Percentiles rank a stretch among this genome's conserved stretches.
Evolutionary conservation across 2,888 invertebrate species (phyloP).

Genomic region (Blomia tropicalis): DNA sequence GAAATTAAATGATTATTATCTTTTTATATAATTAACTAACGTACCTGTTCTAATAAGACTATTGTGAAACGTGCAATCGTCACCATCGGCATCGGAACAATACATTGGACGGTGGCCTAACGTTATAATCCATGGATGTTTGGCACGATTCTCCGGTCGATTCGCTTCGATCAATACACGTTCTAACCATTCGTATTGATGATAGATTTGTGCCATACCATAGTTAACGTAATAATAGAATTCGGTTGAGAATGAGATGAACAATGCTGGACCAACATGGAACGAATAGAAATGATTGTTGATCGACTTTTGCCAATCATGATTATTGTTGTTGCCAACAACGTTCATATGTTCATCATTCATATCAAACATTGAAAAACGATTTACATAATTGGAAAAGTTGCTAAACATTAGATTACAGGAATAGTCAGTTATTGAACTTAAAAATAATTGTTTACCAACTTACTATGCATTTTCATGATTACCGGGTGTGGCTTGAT

Average conservation of each 20-base stretch:
- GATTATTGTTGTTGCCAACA: too few species aligned
- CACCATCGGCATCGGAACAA: slow-evolving; percentile 51
- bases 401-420: slow-evolving; percentile 47
- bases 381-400: slow-evolving; percentile 77
- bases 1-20: too few species aligned
- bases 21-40: background rate
- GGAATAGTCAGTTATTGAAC: background rate
- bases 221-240: slow-evolving; percentile 59
- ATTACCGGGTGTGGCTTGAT: slow-evolving; percentile 69
- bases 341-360: slow-evolving; percentile 31
- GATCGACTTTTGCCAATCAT: too few species aligned
- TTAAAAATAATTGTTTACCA: background rate
- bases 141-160: slow-evolving; percentile 51
- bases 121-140: slow-evolving; percentile 63
- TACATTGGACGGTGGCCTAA: slow-evolving; percentile 80
- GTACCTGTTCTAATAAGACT: slow-evolving; percentile 15
- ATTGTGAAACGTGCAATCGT: slow-evolving; percentile 49
- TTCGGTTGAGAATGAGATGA: slow-evolving; percentile 80
- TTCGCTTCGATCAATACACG: slow-evolving; percentile 61
- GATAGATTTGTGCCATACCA: slow-evolving; percentile 57
- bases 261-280: slow-evolving; percentile 73
- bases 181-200: slow-evolving; percentile 71
- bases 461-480: slow-evolving; percentile 48
- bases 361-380: slow-evolving; percentile 74
- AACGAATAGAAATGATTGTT: slow-evolving; percentile 55